These are phyloP conservation scores for Pemphigus obesinymphae DNA, from an alignment of 1,140 invertebrate species.

Conservation along the genomic window DNA sequence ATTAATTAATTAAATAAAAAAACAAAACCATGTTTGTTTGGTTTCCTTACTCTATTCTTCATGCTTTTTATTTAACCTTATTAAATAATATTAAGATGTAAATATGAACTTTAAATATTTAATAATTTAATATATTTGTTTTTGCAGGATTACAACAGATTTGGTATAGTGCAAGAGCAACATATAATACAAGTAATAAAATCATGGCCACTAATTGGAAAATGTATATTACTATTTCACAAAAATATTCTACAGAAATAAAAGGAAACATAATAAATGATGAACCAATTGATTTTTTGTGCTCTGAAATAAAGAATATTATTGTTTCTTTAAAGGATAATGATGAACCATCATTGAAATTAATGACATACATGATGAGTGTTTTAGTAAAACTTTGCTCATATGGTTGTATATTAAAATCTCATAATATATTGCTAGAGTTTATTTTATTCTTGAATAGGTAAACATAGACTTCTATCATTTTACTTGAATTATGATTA, in stretches of 20 bases:
- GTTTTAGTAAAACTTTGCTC: constrained; percentile 29
- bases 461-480: neutral
- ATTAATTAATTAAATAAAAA: no score
- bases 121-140: no score
- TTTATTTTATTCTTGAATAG: constrained; percentile 22
- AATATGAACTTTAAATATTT: neutral
- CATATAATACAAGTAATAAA: neutral
- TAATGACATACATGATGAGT: constrained; percentile 17
- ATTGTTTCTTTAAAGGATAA: neutral
- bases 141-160: neutral
- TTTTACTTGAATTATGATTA: no score
- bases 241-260: neutral
- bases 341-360: neutral
- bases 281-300: constrained; percentile 1
- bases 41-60: no score
- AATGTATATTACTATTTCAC: neutral
- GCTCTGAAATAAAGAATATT: neutral
- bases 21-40: no score
- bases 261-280: neutral
- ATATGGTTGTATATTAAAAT: neutral
- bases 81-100: neutral
- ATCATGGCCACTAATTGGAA: constrained; percentile 25
- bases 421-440: neutral
- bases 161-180: constrained; percentile 1
- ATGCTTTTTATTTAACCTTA: no score